phyloP scores from a whole-genome alignment of 2,113 vertebrate genomes.

The Corythaeola cristata region DNA sequence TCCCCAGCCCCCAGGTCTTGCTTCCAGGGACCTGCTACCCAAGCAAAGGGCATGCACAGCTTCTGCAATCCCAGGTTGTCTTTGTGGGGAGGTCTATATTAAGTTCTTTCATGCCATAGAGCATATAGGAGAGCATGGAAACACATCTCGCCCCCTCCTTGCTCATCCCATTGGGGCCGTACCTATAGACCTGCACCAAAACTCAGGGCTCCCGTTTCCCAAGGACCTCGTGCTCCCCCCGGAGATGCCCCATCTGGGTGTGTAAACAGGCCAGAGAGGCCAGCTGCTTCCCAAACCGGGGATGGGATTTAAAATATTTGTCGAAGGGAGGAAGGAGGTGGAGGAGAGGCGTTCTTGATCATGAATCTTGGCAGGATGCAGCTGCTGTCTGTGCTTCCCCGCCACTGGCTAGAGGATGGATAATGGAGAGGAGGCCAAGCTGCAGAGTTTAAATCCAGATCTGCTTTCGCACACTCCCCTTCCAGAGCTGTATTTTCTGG shows the following conservation, averaged over 20 bases:
- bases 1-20: not conserved
- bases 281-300: not conserved
- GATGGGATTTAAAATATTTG: not conserved
- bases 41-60: not conserved
- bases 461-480: not conserved
- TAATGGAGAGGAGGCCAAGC: conserved; percentile 4
- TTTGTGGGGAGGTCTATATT: not conserved
- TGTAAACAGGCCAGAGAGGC: not conserved
- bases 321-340: conserved; percentile 32
- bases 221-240: fast-evolving
- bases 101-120: not conserved
- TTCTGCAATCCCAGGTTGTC: not conserved
- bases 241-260: not conserved
- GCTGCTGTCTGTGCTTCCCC: conserved; percentile 18
- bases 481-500: not conserved
- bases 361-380: conserved; percentile 46
- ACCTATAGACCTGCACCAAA: not conserved
- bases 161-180: not conserved
- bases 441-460: not conserved
- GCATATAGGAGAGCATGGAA: not conserved
- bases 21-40: not conserved
- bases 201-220: not conserved
- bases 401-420: not conserved
- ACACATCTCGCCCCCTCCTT: not conserved
- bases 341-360: conserved; percentile 4